phyloP scores from a whole-genome alignment of 2,113 vertebrate species.

The Rostratula benghalensis region DNA sequence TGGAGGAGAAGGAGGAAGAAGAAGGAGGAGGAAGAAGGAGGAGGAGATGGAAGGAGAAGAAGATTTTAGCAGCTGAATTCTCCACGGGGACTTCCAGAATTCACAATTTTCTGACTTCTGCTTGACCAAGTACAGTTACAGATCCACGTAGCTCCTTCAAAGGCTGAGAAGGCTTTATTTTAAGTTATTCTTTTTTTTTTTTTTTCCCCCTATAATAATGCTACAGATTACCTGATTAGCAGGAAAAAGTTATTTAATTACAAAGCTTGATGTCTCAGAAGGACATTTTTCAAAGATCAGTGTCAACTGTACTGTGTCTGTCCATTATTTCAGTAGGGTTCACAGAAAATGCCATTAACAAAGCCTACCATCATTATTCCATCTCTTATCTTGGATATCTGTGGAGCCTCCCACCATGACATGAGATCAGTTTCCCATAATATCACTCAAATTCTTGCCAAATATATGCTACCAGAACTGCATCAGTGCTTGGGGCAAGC shows the following conservation, averaged over 20 bases:
- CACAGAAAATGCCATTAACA: not conserved
- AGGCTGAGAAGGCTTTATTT: not conserved
- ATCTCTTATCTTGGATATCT: not conserved
- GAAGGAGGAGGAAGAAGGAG: not conserved
- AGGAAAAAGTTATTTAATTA: not conserved
- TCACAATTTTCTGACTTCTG: not conserved
- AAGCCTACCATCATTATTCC: not conserved
- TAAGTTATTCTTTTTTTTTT: not conserved
- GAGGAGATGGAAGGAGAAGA: not conserved
- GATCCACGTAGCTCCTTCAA: not conserved
- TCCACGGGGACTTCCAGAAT: not conserved
- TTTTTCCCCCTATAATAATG: not conserved
- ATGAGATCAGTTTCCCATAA: conserved; percentile 1
- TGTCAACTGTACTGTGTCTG: not conserved
- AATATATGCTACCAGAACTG: not conserved
- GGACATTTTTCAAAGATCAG: not conserved
- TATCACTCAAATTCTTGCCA: not conserved
- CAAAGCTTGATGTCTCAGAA: not conserved
- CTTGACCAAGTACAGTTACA: not conserved
- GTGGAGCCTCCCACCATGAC: not conserved
- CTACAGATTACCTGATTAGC: not conserved
- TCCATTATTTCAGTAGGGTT: not conserved
- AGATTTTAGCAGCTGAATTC: not conserved
- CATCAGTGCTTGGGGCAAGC: not conserved
- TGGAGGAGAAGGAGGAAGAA: not conserved